Conservation (phyloP, 2,113 vertebrate genomes). For the Xyliphius kryptos region DNA sequence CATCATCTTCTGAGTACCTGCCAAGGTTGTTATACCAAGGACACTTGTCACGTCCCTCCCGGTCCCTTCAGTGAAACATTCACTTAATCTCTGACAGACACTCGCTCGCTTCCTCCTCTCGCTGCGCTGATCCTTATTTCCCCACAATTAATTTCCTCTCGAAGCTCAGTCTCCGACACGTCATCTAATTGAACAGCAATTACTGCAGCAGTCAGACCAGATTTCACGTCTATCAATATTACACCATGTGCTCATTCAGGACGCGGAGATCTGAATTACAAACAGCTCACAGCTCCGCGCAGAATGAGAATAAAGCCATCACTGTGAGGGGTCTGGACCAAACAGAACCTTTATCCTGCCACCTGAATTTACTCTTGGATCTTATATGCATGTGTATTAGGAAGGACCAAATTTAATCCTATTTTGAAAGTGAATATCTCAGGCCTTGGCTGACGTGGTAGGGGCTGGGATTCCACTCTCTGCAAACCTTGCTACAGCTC, state of each 20-base stretch:
- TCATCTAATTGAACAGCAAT: constrained; percentile 58
- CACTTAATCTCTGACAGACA: constrained; percentile 22
- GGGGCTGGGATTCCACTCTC: too few relatives aligned
- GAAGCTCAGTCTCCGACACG: constrained; percentile 35
- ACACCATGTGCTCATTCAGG: constrained; percentile 24
- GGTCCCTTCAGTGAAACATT: neutral
- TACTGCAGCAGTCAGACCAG: constrained; percentile 52
- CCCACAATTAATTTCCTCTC: constrained; percentile 35
- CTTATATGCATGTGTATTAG: too few relatives aligned
- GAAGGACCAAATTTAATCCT: too few relatives aligned
- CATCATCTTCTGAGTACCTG: neutral
- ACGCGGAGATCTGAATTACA: constrained; percentile 44
- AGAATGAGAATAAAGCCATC: constrained; percentile 43
- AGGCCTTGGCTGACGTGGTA: too few relatives aligned
- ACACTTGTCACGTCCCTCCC: neutral
- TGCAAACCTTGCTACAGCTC: too few relatives aligned
- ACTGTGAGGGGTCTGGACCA: too few relatives aligned
- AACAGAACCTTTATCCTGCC: too few relatives aligned
- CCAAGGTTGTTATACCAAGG: neutral
- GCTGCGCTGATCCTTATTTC: constrained; percentile 31
- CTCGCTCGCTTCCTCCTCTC: constrained; percentile 7
- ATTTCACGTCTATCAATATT: constrained; percentile 52
- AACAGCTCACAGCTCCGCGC: constrained; percentile 46
- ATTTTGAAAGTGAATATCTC: too few relatives aligned
- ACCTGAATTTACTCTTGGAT: too few relatives aligned